Evolutionary conservation across 2,888 invertebrate genomes (phyloP).

Genomic region (Eristalinus sepulchralis): DNA sequence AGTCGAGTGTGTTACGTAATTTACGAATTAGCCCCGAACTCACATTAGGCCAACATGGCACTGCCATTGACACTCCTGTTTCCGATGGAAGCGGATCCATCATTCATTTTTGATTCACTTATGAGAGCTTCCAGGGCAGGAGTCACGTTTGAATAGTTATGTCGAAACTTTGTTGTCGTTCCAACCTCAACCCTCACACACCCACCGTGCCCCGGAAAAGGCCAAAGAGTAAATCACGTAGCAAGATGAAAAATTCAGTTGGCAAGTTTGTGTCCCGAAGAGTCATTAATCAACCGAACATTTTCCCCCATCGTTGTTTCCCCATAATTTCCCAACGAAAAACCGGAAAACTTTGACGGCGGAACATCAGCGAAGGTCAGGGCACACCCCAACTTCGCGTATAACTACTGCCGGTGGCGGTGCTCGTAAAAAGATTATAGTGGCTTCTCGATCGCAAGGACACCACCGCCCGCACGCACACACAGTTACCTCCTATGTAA

Average conservation of each 20-base stretch:
- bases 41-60: neutral
- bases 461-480: slow-evolving; percentile 12
- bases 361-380: slow-evolving; percentile 11
- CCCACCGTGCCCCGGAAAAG: neutral
- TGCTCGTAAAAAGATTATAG: neutral
- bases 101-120: slow-evolving; percentile 36
- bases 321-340: neutral
- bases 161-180: slow-evolving; percentile 4
- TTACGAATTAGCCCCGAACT: slow-evolving; percentile 13
- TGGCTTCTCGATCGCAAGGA: slow-evolving; percentile 36
- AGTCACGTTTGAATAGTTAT: slow-evolving; percentile 39
- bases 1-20: slow-evolving; percentile 7
- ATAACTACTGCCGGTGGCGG: slow-evolving; percentile 1
- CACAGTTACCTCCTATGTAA: slow-evolving; percentile 37
- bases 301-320: neutral
- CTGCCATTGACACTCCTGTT: neutral
- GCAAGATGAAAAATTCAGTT: slow-evolving; percentile 44
- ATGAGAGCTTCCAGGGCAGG: neutral
- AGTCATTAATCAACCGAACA: slow-evolving; percentile 47
- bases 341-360: neutral
- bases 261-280: slow-evolving; percentile 26
- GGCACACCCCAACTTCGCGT: neutral
- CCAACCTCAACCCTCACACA: neutral
- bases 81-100: slow-evolving; percentile 12
- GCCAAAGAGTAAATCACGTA: slow-evolving; percentile 27